Evolutionary conservation across 2,113 vertebrate genomes (phyloP), one percentile per base, ranked within the genome.

Genomic region (Lepus europaeus): DNA sequence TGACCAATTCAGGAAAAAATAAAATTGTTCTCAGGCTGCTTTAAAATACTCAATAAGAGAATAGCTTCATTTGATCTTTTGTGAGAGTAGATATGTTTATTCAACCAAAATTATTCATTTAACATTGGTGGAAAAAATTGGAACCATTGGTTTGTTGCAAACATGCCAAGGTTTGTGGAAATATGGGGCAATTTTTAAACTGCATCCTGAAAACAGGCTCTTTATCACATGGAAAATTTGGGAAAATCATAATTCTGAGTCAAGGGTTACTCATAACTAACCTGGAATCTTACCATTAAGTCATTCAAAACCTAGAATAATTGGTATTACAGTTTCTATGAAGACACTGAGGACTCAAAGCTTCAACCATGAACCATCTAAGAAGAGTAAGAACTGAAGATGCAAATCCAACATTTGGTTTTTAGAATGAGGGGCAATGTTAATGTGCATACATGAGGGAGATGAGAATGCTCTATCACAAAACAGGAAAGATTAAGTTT

Each of bases 381-480:
- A 94, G 23, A 22, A 73, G 59, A 94, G 69, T 14, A 74, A 87
- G 70, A 78, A 95, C 33, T 61, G 19, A 93, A 64, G 90, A 16
- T 82, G 64, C 81, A 81, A 93, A 79, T 23, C 51, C 9, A 83
- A 79, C 51, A 33, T 53, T 85, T 80, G 91, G 59, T 87, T 90
- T 94, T 94, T 94, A 96, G 94, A 73, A 64, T 45, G 20, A 88
- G 68, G 77, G 49, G n/a, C 79, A 91, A 91, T 89, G 76, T 84
- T 77, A 93, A 63, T 51, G 45, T 88, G 29, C 6, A 17, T 39
- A 20, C 2, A 0, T 17, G 14, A 80, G 20, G 85, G 22, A 53
- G 56, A 51, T 31, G 64, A 88, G 4, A n/a, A 73, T 8, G 25
- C 20, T 49, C 20, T 22, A 59, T 56, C n/a, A 74, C 27, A 53